These are phyloP conservation scores for Allacma fusca DNA, from an alignment of 2,888 invertebrate genomes.

Conservation along the genomic window DNA sequence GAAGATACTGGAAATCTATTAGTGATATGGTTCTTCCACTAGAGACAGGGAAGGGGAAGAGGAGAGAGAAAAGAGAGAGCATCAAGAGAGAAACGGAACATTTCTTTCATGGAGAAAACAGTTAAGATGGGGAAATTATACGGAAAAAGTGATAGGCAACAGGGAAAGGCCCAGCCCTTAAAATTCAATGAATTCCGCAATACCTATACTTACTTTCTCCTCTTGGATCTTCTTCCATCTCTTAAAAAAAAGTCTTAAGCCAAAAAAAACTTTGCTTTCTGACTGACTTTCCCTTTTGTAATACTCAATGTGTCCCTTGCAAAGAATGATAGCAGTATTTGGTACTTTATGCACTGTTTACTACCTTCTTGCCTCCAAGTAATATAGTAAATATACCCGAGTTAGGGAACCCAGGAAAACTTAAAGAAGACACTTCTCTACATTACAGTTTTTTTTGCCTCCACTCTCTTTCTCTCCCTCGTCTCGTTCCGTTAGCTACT, in stretches of 20 bases:
- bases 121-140: constrained; percentile 38
- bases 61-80: background rate
- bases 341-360: background rate
- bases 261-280: constrained; percentile 2
- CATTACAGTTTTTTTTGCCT: no score
- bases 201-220: background rate
- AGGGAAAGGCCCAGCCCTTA: background rate
- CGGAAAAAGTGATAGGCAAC: constrained; percentile 13
- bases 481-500: no score
- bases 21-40: background rate
- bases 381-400: no score
- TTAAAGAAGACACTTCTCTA: no score
- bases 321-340: background rate
- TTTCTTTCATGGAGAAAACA: constrained; percentile 31
- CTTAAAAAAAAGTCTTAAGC: constrained; percentile 10
- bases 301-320: background rate
- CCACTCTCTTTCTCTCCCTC: no score
- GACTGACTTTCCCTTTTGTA: background rate
- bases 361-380: background rate
- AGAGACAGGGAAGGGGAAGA: background rate
- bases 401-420: no score
- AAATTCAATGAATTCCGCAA: constrained; percentile 5
- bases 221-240: background rate
- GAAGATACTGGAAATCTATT: constrained; percentile 23
- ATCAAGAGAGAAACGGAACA: constrained; percentile 17